Conservation (phyloP, 1,140 invertebrate species). For the Homarus americanus region DNA sequence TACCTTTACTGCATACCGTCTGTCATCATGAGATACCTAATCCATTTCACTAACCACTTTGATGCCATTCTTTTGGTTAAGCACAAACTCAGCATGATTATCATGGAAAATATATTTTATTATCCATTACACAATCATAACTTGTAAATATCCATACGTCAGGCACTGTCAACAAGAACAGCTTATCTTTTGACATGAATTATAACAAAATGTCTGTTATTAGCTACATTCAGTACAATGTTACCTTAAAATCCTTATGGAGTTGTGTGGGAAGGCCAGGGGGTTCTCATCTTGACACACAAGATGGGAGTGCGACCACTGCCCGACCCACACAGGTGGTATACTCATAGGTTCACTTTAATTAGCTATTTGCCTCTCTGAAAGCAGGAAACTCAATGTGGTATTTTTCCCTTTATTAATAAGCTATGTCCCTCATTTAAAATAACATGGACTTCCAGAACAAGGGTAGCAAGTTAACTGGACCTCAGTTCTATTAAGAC, state of each 20-base stretch:
- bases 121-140: slow-evolving; percentile 1
- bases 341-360: too few species aligned
- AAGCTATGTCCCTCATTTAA: too few species aligned
- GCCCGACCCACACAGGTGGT: too few species aligned
- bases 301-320: too few species aligned
- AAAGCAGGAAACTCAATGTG: too few species aligned
- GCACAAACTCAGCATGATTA: background rate
- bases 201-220: background rate
- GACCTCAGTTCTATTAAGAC: too few species aligned
- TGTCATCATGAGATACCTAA: too few species aligned
- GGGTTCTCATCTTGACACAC: background rate
- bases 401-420: too few species aligned
- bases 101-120: slow-evolving; percentile 1
- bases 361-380: too few species aligned
- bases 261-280: background rate
- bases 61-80: background rate
- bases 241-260: background rate
- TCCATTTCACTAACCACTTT: background rate
- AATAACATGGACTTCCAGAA: too few species aligned
- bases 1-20: too few species aligned
- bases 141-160: background rate
- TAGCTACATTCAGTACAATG: background rate
- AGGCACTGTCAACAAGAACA: background rate
- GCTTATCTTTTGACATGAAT: background rate
- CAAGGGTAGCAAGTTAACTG: too few species aligned